Evolutionary conservation across 2,888 invertebrate species (phyloP).

Genomic region (Cryptocephalus moraei): DNA sequence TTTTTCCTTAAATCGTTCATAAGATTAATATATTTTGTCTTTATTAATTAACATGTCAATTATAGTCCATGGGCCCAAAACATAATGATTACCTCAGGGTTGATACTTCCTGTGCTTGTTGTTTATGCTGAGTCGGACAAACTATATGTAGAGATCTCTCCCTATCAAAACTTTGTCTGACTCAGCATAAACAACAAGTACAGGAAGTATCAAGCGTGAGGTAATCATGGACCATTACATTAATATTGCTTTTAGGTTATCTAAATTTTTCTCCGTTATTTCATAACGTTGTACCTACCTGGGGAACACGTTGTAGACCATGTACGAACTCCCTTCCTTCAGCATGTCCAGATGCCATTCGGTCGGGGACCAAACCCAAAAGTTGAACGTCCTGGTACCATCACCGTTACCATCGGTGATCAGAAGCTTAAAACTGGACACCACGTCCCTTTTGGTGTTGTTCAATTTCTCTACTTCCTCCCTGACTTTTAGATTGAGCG

Average conservation of each 20-base stretch:
- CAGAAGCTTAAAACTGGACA: conserved; percentile 37
- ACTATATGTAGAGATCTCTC: too few species aligned
- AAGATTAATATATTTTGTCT: background rate
- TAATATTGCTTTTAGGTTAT: too few species aligned
- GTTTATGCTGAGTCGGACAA: too few species aligned
- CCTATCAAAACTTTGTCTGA: too few species aligned
- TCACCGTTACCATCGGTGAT: conserved; percentile 33
- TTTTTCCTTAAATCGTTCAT: conserved; percentile 18
- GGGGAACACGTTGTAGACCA: conserved; percentile 49
- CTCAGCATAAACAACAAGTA: too few species aligned
- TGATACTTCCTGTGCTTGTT: too few species aligned
- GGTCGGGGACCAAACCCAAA: conserved; percentile 63
- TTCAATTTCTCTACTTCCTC: conserved; percentile 18
- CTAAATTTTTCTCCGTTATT: too few species aligned
- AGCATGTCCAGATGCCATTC: conserved; percentile 48
- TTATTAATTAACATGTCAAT: too few species aligned
- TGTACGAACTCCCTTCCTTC: conserved; percentile 51
- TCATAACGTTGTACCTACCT: conserved; percentile 21
- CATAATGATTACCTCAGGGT: too few species aligned
- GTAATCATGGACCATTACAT: too few species aligned
- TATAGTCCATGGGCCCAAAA: too few species aligned
- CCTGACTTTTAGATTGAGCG: conserved; percentile 18
- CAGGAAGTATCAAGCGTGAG: too few species aligned
- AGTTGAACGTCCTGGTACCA: conserved; percentile 33
- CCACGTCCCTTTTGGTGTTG: conserved; percentile 31